These are phyloP conservation scores for Lepidochitona cinerea DNA, from an alignment of 2,888 invertebrate genomes.

Conservation along the genomic window DNA sequence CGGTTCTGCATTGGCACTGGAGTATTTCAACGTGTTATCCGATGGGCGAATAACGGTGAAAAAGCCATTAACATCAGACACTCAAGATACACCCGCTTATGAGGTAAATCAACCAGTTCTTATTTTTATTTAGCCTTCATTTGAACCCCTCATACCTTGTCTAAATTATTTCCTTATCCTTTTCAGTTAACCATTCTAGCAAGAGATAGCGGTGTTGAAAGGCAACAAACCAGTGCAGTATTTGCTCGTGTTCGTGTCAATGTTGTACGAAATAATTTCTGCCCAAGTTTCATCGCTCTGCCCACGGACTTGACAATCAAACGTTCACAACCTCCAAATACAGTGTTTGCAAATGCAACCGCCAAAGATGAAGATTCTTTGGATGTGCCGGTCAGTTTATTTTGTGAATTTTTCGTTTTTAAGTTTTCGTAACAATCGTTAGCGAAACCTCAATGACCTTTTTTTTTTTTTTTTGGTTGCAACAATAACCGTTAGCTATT, in stretches of 20 bases:
- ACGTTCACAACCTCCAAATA: neutral
- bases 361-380: neutral
- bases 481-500: too few relatives aligned
- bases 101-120: too few relatives aligned
- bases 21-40: constrained; percentile 51
- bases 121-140: neutral
- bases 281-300: neutral
- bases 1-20: constrained; percentile 40
- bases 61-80: constrained; percentile 41
- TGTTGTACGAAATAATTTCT: constrained; percentile 30
- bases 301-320: neutral
- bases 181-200: constrained; percentile 57
- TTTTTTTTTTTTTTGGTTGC: too few relatives aligned
- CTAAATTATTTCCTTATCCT: neutral
- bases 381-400: neutral
- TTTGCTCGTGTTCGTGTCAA: neutral
- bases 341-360: neutral
- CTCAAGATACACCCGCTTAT: constrained; percentile 17
- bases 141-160: neutral
- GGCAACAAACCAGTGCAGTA: constrained; percentile 21
- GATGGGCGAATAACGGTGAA: constrained; percentile 52
- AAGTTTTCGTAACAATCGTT: too few relatives aligned
- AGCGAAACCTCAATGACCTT: too few relatives aligned
- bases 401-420: neutral
- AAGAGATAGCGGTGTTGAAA: constrained; percentile 51